Percentiles rank a stretch among this genome's conserved stretches.
These are phyloP conservation scores for Lottia gigantea DNA, from an alignment of 2,888 invertebrate genomes.

Conservation along the genomic window DNA sequence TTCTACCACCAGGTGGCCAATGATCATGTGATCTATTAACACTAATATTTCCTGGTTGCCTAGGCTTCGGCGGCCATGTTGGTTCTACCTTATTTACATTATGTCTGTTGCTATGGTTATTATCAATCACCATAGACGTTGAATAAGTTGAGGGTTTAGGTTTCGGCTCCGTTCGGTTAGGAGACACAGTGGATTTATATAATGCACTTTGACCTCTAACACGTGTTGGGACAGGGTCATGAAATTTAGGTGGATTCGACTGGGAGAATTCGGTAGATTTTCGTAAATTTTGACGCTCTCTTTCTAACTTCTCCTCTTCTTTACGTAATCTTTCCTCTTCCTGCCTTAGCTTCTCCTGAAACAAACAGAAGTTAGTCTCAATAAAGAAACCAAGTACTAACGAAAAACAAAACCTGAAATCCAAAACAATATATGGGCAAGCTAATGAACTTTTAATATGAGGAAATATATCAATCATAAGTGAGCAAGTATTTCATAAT, in stretches of 20 bases:
- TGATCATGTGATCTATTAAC: not conserved
- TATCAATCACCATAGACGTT: not conserved
- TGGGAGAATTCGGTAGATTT: not conserved
- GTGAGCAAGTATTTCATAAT: too few relatives aligned
- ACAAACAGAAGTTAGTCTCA: conserved; percentile 7
- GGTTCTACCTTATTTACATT: not conserved
- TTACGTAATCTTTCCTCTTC: conserved; percentile 46
- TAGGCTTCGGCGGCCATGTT: conserved; percentile 3
- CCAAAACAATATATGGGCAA: too few relatives aligned
- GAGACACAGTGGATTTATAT: not conserved
- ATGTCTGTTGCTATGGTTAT: not conserved
- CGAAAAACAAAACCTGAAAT: too few relatives aligned
- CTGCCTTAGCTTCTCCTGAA: conserved; percentile 42
- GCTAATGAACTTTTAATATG: too few relatives aligned
- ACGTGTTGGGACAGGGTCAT: not conserved
- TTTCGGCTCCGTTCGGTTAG: not conserved
- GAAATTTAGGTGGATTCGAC: not conserved
- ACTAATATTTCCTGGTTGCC: not conserved
- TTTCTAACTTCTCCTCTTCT: conserved; percentile 46
- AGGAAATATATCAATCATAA: too few relatives aligned
- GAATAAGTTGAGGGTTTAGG: not conserved
- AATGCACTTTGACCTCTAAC: not conserved
- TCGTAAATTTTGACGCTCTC: conserved; percentile 6
- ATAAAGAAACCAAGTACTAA: too few relatives aligned
- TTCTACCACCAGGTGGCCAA: not conserved